phyloP scores from a whole-genome alignment of 2,888 invertebrate genomes.

The Coronaproctus castanopsis region DNA sequence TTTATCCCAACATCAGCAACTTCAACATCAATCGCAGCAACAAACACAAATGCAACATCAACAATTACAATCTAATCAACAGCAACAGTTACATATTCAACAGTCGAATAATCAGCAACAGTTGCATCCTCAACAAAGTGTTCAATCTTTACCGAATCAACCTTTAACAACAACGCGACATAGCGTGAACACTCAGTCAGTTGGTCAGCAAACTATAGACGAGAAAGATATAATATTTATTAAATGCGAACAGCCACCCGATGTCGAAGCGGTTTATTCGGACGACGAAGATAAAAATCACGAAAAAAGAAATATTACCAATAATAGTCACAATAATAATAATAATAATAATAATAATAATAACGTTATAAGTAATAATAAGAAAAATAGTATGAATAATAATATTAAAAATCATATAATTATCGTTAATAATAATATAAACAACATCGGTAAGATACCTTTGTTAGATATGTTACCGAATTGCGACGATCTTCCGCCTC shows the following conservation, averaged over 20 bases:
- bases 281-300: background rate
- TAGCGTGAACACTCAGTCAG: background rate
- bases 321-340: background rate
- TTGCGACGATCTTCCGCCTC: constrained; percentile 12
- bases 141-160: background rate
- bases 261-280: background rate
- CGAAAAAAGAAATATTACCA: background rate
- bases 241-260: background rate
- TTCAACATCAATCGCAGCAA: background rate
- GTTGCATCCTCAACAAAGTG: background rate
- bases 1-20: background rate
- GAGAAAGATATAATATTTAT: background rate
- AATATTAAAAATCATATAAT: background rate
- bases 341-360: background rate
- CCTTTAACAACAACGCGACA: background rate
- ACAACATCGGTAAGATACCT: background rate
- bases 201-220: background rate
- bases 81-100: background rate
- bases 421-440: background rate
- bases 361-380: background rate
- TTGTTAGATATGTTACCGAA: constrained; percentile 9
- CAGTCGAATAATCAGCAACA: background rate
- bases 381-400: background rate
- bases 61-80: background rate
- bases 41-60: background rate